Evolutionary conservation across 2,797 vertebrate genomes (phyloP), one percentile per base, ranked within the genome.

Genomic region (Anguilla obscura): DNA sequence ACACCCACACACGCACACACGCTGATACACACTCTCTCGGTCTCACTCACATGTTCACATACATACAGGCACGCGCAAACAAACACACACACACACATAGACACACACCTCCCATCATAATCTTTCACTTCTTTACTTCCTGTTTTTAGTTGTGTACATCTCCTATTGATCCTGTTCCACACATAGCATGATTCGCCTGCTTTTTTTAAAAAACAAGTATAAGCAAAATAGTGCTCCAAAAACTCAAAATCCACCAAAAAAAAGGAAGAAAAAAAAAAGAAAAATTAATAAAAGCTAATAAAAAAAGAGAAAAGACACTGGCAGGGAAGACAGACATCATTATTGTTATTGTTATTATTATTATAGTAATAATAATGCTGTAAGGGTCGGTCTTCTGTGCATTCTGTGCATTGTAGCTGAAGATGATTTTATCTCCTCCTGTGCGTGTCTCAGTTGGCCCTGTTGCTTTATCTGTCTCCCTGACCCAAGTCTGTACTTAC

Each of bases 121-220:
- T 88, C 79, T 71, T 63, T 80, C 82, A 90, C 88, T 87, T 88
- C 87, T 88, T 88, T n/a, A 84, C 91, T 88, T 92, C 91, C 90
- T 92, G 92, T 93, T 76, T 90, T 93, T 92, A 93, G 91, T 94
- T 94, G 94, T 92, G 91, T 27, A 93, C 94, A 94, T 94, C 93
- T 93, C 92, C 91, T 93, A 92, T 92, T 93, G 92, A 92, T 91
- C 92, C 93, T 94, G 92, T 91, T 94, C 90, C 90, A 93, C 93
- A 95, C 95, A 95, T 96, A 97, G 97, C 97, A 97, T 97, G 97
- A 96, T 94, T 94, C 95, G 94, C 96, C 94, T 95, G 95, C 96
- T 95, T 97, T 97, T 97, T 96, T 97, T 40, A 36, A 97, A 96
- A 95, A 96, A 93, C 40, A 82, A 82, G 24, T 21, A 82, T 6